Conservation (phyloP, 2,797 vertebrate genomes). For the Morelia viridis region DNA sequence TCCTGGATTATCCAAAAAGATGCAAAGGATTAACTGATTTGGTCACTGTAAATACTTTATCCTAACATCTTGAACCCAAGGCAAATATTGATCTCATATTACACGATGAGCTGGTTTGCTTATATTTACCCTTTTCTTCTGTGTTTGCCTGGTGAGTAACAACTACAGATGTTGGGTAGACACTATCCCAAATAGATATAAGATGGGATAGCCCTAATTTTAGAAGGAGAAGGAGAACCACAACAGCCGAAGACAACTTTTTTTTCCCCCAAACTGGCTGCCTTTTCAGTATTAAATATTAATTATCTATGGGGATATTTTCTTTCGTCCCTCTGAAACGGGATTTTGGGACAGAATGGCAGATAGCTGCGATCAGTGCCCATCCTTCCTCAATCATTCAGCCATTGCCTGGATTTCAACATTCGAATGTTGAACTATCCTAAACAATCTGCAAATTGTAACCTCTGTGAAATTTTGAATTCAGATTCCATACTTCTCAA, state of each 20-base stretch:
- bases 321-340: not conserved
- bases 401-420: not conserved
- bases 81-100: not conserved
- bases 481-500: not conserved
- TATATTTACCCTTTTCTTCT: not conserved
- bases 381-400: not conserved
- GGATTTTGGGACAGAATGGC: not conserved
- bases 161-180: not conserved
- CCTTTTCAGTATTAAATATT: not conserved
- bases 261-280: no score
- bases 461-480: not conserved
- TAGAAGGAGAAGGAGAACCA: not conserved
- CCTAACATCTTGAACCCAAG: not conserved
- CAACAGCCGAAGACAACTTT: not conserved
- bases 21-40: no score
- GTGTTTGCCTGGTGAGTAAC: constrained; percentile 4
- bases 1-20: not conserved
- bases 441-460: not conserved
- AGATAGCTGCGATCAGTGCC: not conserved
- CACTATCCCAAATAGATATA: not conserved
- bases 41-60: not conserved
- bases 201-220: not conserved
- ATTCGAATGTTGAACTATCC: not conserved
- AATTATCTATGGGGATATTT: not conserved
- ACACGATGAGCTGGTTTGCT: not conserved